Percentiles rank a stretch among this genome's conserved stretches.
These are phyloP conservation scores for Chloroceryle aenea DNA, from an alignment of 2,113 vertebrate genomes.

Conservation along the genomic window DNA sequence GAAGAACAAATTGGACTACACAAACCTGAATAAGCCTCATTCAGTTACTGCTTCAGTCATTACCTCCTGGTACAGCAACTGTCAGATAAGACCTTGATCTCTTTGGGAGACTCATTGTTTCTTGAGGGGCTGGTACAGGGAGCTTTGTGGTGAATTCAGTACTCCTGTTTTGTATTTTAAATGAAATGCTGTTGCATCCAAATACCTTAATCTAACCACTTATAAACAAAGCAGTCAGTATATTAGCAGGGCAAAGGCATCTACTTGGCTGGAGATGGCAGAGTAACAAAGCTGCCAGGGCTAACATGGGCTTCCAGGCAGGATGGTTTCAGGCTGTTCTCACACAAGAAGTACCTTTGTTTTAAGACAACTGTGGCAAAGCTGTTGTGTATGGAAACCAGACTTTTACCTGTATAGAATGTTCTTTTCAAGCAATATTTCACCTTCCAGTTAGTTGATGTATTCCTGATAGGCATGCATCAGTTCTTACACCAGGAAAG, in stretches of 20 bases:
- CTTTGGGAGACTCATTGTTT: background rate
- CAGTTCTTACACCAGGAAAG: background rate
- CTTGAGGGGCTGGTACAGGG: background rate
- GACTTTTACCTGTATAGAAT: background rate
- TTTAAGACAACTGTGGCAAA: background rate
- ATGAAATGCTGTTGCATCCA: background rate
- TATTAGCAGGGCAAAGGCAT: background rate
- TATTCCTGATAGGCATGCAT: background rate
- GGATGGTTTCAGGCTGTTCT: background rate
- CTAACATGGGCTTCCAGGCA: background rate
- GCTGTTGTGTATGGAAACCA: background rate
- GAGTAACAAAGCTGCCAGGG: background rate
- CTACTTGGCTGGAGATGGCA: background rate
- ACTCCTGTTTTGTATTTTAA: background rate
- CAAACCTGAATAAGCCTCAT: background rate
- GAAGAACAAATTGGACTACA: background rate
- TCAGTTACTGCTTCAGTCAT: background rate
- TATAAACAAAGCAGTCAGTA: background rate
- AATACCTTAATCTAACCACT: background rate
- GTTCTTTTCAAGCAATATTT: background rate
- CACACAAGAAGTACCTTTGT: background rate
- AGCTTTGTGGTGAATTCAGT: background rate
- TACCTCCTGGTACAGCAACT: background rate
- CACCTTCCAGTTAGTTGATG: background rate
- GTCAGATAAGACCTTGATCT: background rate